Evolutionary conservation across 1,140 invertebrate genomes (phyloP).

Genomic region (Apis florea): DNA sequence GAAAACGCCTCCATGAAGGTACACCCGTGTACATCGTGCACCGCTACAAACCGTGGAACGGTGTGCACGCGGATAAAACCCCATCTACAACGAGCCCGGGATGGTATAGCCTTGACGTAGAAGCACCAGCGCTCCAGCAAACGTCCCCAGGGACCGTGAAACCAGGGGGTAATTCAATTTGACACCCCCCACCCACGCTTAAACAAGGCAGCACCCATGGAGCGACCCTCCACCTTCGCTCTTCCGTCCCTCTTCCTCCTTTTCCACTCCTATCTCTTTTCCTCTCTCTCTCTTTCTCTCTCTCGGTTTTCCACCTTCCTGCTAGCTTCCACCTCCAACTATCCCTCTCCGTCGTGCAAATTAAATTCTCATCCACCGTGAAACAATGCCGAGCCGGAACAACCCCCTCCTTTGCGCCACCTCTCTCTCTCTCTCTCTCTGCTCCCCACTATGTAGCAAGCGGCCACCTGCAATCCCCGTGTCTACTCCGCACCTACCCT

Average conservation of each 20-base stretch:
- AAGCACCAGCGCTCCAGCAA: slow-evolving; percentile 67
- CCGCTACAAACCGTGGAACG: slow-evolving; percentile 42
- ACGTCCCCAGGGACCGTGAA: slow-evolving; percentile 72
- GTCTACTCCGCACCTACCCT: background rate
- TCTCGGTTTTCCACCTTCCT: background rate
- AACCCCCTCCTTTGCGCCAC: slow-evolving; percentile 53
- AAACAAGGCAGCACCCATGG: slow-evolving; percentile 78
- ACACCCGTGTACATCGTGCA: slow-evolving; percentile 34
- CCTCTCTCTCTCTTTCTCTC: background rate
- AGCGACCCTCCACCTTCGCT: slow-evolving; percentile 52
- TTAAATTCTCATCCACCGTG: slow-evolving; percentile 80
- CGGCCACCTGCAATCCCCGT: slow-evolving; percentile 6
- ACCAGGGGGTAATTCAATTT: slow-evolving; percentile 78
- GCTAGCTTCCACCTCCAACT: background rate
- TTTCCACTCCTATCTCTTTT: background rate
- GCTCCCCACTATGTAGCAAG: background rate
- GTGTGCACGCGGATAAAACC: slow-evolving; percentile 49
- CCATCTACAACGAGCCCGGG: slow-evolving; percentile 32
- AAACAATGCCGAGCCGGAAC: slow-evolving; percentile 76
- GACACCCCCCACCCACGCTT: slow-evolving; percentile 78
- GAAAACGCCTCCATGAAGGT: slow-evolving; percentile 73
- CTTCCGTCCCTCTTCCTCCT: slow-evolving; percentile 14
- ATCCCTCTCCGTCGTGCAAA: slow-evolving; percentile 66
- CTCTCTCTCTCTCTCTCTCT: background rate
- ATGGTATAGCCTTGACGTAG: slow-evolving; percentile 44